phyloP scores from a whole-genome alignment of 2,113 vertebrate species.

The Ophthalmolycus amberensis region DNA sequence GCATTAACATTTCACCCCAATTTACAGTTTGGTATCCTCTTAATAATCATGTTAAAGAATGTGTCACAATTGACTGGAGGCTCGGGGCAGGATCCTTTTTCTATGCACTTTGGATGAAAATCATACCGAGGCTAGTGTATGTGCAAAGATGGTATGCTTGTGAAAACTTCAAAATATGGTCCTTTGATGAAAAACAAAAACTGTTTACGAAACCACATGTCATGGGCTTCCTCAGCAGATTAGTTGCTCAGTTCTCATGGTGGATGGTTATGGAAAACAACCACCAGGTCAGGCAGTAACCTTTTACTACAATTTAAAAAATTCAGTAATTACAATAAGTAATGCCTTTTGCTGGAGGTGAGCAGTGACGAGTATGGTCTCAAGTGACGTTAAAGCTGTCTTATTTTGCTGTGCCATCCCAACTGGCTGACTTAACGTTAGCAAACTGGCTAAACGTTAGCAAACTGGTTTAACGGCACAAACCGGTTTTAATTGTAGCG shows the following conservation, averaged over 20 bases:
- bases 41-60: neutral
- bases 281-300: too few species aligned
- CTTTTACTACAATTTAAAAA: too few species aligned
- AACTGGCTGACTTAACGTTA: neutral
- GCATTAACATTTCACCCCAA: neutral
- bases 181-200: neutral
- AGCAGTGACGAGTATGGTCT: too few species aligned
- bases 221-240: neutral
- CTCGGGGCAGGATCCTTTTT: neutral
- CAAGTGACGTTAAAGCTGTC: too few species aligned
- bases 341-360: too few species aligned
- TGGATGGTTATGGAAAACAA: too few species aligned
- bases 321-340: too few species aligned
- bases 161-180: neutral
- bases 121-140: neutral
- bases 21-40: constrained; percentile 11
- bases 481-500: neutral
- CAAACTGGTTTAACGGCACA: neutral
- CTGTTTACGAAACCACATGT: neutral
- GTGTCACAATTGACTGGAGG: neutral
- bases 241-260: neutral
- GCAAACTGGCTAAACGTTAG: neutral
- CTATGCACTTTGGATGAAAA: neutral
- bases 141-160: neutral
- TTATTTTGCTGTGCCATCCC: neutral